These are phyloP conservation scores for Norana najaformis DNA, from an alignment of 2,888 invertebrate genomes.

Conservation along the genomic window DNA sequence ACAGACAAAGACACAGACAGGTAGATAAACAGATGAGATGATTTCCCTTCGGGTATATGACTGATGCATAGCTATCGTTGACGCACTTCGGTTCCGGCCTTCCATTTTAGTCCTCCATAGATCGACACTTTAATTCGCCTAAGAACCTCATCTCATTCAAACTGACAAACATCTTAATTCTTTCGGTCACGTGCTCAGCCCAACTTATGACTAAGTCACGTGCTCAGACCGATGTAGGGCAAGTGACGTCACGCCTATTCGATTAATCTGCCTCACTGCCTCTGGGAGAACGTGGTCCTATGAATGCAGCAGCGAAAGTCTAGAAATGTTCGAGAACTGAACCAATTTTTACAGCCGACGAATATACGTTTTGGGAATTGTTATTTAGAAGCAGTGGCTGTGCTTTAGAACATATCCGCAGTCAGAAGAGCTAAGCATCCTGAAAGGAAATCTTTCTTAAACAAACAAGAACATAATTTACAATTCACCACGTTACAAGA, in stretches of 20 bases:
- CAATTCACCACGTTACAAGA: too few relatives aligned
- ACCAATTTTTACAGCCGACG: too few relatives aligned
- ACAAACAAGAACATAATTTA: too few relatives aligned
- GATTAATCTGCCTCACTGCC: conserved; percentile 13
- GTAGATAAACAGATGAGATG: background rate
- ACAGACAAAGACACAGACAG: background rate
- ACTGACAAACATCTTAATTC: conserved; percentile 3
- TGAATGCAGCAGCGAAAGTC: too few relatives aligned
- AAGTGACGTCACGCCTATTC: background rate
- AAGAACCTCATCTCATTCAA: background rate
- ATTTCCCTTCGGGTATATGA: background rate
- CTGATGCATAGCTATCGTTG: background rate
- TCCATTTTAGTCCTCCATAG: background rate
- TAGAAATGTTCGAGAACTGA: too few relatives aligned
- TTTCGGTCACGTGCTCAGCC: background rate
- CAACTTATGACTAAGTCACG: background rate
- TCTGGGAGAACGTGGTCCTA: background rate
- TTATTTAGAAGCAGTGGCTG: too few relatives aligned
- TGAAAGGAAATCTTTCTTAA: too few relatives aligned
- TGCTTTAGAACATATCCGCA: too few relatives aligned
- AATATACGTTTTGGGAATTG: too few relatives aligned
- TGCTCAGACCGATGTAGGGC: background rate
- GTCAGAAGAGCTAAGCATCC: too few relatives aligned
- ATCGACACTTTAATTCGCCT: background rate
- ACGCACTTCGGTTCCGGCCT: background rate